phyloP scores from a whole-genome alignment of 2,113 vertebrate genomes.

The Oryzias javanicus region DNA sequence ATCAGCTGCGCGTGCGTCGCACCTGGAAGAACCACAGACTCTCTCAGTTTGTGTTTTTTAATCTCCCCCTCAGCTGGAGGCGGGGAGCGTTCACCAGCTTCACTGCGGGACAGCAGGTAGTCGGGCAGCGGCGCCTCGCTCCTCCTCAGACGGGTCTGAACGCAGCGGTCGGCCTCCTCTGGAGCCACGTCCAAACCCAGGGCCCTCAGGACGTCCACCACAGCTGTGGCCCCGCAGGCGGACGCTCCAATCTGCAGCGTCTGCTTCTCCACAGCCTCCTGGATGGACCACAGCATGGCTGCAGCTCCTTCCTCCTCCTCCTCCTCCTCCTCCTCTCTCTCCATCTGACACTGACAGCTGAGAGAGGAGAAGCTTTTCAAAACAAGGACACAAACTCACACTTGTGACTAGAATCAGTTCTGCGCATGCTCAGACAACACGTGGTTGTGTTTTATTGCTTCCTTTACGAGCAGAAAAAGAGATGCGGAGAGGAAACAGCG shows the following conservation, averaged over 20 bases:
- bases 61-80: background rate
- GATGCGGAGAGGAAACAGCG: background rate
- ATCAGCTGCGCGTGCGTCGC: constrained; percentile 78
- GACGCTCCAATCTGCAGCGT: constrained; percentile 77
- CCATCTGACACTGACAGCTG: background rate
- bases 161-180: constrained; percentile 65
- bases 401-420: background rate
- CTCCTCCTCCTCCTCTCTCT: constrained; percentile 2
- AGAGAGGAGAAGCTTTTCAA: too few relatives aligned
- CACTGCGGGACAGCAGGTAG: constrained; percentile 77
- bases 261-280: constrained; percentile 75
- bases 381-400: too few relatives aligned
- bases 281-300: constrained; percentile 78
- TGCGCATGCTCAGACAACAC: constrained; percentile 34
- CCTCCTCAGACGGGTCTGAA: constrained; percentile 70
- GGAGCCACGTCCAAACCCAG: constrained; percentile 64
- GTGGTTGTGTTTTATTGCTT: background rate
- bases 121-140: constrained; percentile 68
- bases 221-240: constrained; percentile 77
- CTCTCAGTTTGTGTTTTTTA: too few relatives aligned
- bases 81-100: constrained; percentile 60
- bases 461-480: background rate
- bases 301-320: constrained; percentile 5
- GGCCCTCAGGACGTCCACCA: constrained; percentile 77
- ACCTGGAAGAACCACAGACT: constrained; percentile 43